A percentile compares a stretch with the other conserved stretches of the same genome.
Conservation (phyloP, 1,140 invertebrate genomes). For the Drosophila pectinifera region DNA sequence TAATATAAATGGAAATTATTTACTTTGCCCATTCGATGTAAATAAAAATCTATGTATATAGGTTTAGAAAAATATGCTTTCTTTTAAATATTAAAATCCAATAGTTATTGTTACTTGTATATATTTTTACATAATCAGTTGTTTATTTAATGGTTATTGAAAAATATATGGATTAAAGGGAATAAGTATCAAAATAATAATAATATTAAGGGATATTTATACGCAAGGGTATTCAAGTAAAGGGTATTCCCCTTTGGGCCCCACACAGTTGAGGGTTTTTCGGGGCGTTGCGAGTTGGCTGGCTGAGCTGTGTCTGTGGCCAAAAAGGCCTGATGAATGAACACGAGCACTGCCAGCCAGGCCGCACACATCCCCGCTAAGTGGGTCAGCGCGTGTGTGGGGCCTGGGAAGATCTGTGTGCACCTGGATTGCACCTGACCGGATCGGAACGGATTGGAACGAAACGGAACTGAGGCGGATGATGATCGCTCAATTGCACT, state of each 20-base stretch:
- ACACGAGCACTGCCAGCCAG: slow-evolving; percentile 26
- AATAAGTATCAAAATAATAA: background rate
- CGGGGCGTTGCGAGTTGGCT: slow-evolving; percentile 18
- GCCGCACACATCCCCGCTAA: slow-evolving; percentile 40
- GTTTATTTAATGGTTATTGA: too few species aligned
- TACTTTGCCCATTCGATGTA: too few species aligned
- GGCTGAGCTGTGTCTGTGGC: slow-evolving; percentile 18
- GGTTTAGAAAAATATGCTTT: background rate
- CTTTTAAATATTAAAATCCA: background rate
- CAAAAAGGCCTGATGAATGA: slow-evolving; percentile 61
- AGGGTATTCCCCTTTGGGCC: slow-evolving; percentile 15
- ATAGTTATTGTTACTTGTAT: too few species aligned
- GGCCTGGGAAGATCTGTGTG: slow-evolving; percentile 50
- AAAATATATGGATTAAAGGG: too few species aligned
- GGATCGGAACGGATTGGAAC: slow-evolving; percentile 7
- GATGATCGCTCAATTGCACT: slow-evolving; percentile 61
- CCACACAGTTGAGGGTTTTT: slow-evolving; percentile 3
- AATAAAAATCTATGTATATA: too few species aligned
- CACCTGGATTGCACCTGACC: slow-evolving; percentile 8
- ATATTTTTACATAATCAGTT: background rate
- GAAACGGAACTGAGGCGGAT: slow-evolving; percentile 11
- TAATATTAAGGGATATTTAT: background rate
- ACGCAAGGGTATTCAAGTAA: slow-evolving; percentile 18
- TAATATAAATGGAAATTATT: too few species aligned
- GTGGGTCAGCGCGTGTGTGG: slow-evolving; percentile 68